Evolutionary conservation across 2,797 vertebrate species (phyloP).

Genomic region (Syndactyla subalaris): DNA sequence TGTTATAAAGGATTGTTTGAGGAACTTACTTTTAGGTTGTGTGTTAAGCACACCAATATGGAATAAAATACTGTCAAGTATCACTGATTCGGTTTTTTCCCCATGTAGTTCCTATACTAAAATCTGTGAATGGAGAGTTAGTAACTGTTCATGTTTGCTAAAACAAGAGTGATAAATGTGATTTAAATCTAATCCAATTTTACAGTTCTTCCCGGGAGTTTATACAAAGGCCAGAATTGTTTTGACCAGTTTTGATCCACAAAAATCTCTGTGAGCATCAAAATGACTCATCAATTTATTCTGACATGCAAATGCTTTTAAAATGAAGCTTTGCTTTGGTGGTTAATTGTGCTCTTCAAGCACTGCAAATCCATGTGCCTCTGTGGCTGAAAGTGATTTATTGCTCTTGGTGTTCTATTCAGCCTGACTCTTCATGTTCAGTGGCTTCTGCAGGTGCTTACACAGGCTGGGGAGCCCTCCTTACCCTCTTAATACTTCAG

Average conservation of each 20-base stretch:
- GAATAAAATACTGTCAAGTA: background rate
- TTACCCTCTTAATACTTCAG: background rate
- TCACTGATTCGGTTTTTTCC: background rate
- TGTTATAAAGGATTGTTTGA: background rate
- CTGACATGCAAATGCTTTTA: background rate
- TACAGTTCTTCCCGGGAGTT: background rate
- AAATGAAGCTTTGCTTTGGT: background rate
- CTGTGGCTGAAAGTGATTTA: background rate
- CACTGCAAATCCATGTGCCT: background rate
- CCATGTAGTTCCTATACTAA: background rate
- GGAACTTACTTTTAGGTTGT: background rate
- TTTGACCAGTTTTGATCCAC: background rate
- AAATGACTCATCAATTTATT: background rate
- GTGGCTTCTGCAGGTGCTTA: background rate
- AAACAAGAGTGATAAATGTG: background rate
- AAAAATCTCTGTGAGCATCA: background rate
- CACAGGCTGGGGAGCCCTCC: background rate
- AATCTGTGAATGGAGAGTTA: background rate
- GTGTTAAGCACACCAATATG: background rate
- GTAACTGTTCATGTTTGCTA: background rate
- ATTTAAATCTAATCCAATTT: background rate
- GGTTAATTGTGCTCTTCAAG: background rate
- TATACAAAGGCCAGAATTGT: background rate
- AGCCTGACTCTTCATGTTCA: background rate
- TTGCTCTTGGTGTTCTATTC: background rate